Conservation (phyloP, 2,113 vertebrate genomes). For the Sisor rabdophorus region DNA sequence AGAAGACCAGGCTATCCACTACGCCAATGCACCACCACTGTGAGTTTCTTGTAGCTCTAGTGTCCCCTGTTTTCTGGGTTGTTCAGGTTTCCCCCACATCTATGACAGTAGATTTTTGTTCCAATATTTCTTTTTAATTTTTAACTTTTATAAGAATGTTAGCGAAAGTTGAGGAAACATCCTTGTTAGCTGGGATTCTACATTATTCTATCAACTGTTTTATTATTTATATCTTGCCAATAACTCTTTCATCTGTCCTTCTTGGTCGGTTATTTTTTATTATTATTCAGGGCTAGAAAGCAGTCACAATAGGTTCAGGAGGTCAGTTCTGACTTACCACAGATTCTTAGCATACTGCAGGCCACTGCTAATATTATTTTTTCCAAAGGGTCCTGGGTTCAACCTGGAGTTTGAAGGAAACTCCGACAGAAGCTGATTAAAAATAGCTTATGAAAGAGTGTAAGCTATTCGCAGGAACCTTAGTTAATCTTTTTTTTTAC, state of each 20-base stretch:
- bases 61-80: neutral
- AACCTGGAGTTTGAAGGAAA: neutral
- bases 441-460: neutral
- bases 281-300: neutral
- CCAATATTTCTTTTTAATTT: neutral
- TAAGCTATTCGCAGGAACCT: constrained; percentile 1
- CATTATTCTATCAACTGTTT: neutral
- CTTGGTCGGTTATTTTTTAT: neutral
- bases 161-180: neutral
- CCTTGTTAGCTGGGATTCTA: no score
- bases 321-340: neutral
- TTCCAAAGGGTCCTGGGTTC: neutral
- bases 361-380: neutral
- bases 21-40: no score
- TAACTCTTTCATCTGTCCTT: neutral
- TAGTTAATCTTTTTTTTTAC: no score
- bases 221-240: neutral
- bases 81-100: neutral
- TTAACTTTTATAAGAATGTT: neutral
- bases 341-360: neutral
- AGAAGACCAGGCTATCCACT: no score
- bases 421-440: neutral
- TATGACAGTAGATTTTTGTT: neutral
- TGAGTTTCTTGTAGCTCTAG: no score
- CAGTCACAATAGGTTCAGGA: neutral